Evolutionary conservation across 2,888 invertebrate species (phyloP).

Genomic region (Lomographa bimaculata): DNA sequence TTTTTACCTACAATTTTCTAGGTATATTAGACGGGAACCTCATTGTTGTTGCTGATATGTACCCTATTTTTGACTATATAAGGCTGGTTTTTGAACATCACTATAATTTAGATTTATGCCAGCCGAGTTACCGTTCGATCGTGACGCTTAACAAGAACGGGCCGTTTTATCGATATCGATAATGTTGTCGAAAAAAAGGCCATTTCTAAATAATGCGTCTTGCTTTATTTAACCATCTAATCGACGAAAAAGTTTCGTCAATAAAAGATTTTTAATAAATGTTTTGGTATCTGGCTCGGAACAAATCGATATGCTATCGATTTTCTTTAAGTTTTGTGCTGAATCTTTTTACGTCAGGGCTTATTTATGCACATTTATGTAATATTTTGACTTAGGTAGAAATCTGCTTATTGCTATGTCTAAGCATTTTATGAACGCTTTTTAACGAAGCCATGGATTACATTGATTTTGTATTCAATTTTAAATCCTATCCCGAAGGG

Average conservation of each 20-base stretch:
- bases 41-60: constrained; percentile 51
- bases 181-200: constrained; percentile 2
- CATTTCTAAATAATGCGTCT: neutral
- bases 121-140: constrained; percentile 16
- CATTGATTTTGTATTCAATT: too few relatives aligned
- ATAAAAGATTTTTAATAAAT: neutral
- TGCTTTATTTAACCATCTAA: neutral
- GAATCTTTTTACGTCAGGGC: neutral
- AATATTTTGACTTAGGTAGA: neutral
- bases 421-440: neutral
- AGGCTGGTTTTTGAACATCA: constrained; percentile 31
- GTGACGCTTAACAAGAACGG: constrained; percentile 10
- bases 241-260: too few relatives aligned
- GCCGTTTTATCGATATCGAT: constrained; percentile 9
- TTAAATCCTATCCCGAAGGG: too few relatives aligned
- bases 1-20: constrained; percentile 76
- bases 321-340: neutral
- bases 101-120: constrained; percentile 12
- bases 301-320: neutral
- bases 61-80: constrained; percentile 27
- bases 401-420: too few relatives aligned
- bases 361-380: neutral
- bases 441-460: too few relatives aligned
- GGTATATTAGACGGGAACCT: constrained; percentile 61
- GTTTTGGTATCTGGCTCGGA: neutral